Evolutionary conservation across 1,140 invertebrate species (phyloP).

Genomic region (Temnothorax longispinosus): DNA sequence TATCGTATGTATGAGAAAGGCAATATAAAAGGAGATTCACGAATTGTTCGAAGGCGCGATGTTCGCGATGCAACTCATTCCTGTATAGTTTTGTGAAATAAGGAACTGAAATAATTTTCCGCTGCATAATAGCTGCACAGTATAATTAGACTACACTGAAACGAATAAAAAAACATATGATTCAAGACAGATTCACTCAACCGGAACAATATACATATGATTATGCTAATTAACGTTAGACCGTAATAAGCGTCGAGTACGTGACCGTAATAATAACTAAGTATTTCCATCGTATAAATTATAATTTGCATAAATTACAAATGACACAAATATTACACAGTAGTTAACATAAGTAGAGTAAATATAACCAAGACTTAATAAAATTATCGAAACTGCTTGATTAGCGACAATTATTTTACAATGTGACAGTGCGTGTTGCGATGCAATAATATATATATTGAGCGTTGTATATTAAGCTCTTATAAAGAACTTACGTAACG

Average conservation of each 20-base stretch:
- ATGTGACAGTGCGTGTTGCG: background rate
- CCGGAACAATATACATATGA: conserved; percentile 43
- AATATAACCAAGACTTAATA: conserved; percentile 12
- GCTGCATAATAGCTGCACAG: background rate
- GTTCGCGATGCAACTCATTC: background rate
- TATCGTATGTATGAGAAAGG: background rate
- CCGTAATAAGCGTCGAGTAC: conserved; percentile 3
- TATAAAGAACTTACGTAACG: background rate
- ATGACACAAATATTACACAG: conserved; percentile 12
- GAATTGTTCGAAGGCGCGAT: conserved; percentile 11
- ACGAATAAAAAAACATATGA: background rate
- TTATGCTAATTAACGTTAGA: conserved; percentile 47
- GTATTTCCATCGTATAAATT: background rate
- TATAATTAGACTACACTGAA: conserved; percentile 24
- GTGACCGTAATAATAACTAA: background rate
- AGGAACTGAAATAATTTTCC: conserved; percentile 1
- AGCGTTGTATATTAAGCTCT: background rate
- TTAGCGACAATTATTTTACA: background rate
- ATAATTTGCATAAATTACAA: conserved; percentile 52
- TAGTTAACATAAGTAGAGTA: background rate
- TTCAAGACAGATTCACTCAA: conserved; percentile 7
- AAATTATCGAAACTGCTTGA: conserved; percentile 3
- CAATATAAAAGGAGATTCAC: conserved; percentile 3
- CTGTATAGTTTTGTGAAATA: conserved; percentile 16
- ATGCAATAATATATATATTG: too few relatives aligned